Conservation (phyloP, 1,140 invertebrate species). For the Oryctes rhinoceros region DNA sequence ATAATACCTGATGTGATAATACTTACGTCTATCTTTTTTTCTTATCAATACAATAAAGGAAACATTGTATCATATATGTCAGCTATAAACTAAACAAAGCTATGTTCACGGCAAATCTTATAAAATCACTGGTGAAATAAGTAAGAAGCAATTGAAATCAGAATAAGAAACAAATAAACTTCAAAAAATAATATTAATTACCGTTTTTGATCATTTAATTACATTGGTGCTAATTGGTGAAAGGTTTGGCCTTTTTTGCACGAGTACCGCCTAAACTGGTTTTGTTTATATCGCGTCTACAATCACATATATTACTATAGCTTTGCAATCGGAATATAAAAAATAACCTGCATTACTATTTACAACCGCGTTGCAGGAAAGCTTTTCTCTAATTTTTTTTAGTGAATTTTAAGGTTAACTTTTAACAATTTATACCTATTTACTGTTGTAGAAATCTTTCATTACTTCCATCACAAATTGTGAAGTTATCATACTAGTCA, state of each 20-base stretch:
- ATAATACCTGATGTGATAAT: not conserved
- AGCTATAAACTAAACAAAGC: not conserved
- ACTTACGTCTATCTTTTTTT: not conserved
- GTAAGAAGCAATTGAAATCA: too few relatives aligned
- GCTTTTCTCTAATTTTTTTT: too few relatives aligned
- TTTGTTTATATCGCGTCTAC: not conserved
- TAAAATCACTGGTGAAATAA: too few relatives aligned
- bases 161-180: not conserved
- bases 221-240: not conserved
- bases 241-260: slow-evolving; percentile 1
- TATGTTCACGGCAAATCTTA: not conserved
- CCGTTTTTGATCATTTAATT: slow-evolving; percentile 19
- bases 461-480: too few relatives aligned
- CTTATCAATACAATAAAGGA: not conserved
- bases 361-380: too few relatives aligned
- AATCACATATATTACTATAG: not conserved
- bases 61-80: not conserved
- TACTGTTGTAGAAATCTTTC: too few relatives aligned
- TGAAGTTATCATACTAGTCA: too few relatives aligned
- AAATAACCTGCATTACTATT: not conserved
- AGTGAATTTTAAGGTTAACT: too few relatives aligned
- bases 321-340: not conserved
- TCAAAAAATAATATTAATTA: slow-evolving; percentile 6
- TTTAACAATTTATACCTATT: too few relatives aligned
- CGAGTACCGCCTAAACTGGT: not conserved